Base-by-base conservation (phyloP, 53 echinoderm and acorn worm species). In the Temnopleurus reevesii region DNA sequence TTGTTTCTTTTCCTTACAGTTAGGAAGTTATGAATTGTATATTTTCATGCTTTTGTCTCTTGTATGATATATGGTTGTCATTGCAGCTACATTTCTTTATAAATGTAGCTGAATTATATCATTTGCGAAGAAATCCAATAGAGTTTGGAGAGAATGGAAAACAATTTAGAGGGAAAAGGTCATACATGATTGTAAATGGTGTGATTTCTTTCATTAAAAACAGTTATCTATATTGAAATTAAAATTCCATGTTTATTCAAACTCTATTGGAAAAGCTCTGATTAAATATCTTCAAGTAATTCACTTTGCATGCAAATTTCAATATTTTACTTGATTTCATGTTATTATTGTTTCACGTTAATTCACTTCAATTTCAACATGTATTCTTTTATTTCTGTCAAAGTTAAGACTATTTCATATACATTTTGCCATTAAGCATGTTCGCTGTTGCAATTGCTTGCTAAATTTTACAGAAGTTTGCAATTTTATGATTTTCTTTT, bases 401-500 rank as follows among this genome's bases (percentile, higher is more conserved):
- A 71, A 71, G 5, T 71, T n/a, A 38, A 2, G 19, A 34, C 31
- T 71, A 18, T 41, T 71, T n/a, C n/a, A n/a, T 19, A 1, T 38
- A 5, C 41, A 38, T 71, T 60, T 15, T 28, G 8, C 27, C 24
- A 29, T 60, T 38, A 38, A 41, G 71, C 71, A 71, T 71, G 71
- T 23, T 38, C 8, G 41, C 41, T 71, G 8, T 41, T 2, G 71
- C 38, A 8, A 71, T 36, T 8, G 71, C 71, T 38, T 71, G 43
- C 71, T 71, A 71, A 41, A 71, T 71, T 71, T 43, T 41, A 41
- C n/a, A 71, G 23, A 13, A 38, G 10, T 71, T 71, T 71, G 71
- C n/a, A 41, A 71, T 38, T 71, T 71, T 71, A 71, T 71, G 38
- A 71, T 71, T 36, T 71, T 29, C 8, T n/a, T 71, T n/a, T 29